Conservation (phyloP, 2,888 invertebrate genomes). For the Ochropleura plecta region DNA sequence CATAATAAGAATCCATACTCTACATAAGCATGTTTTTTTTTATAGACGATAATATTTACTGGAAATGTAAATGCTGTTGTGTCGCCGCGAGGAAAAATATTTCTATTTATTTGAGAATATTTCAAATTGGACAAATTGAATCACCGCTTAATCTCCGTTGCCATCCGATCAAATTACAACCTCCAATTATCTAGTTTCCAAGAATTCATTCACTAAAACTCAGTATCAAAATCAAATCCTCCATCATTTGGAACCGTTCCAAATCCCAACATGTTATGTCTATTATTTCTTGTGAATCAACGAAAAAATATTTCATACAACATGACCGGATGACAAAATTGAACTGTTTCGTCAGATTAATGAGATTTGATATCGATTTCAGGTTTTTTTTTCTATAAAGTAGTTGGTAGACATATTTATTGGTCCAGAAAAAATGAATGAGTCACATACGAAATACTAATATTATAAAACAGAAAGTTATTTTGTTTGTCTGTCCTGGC, state of each 20-base stretch:
- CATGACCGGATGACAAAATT: constrained; percentile 54
- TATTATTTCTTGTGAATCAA: constrained; percentile 54
- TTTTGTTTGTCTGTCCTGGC: neutral
- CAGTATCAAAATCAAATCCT: constrained; percentile 47
- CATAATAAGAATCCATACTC: too few species aligned
- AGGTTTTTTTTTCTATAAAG: constrained; percentile 31
- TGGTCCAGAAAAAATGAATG: constrained; percentile 27
- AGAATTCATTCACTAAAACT: constrained; percentile 51
- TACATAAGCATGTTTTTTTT: too few species aligned
- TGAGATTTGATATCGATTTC: constrained; percentile 53
- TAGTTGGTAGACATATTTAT: constrained; percentile 33
- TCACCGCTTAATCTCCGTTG: constrained; percentile 1
- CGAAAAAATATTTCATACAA: constrained; percentile 50
- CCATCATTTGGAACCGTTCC: constrained; percentile 46
- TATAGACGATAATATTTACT: too few species aligned
- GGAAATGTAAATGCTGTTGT: too few species aligned
- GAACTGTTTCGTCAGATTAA: constrained; percentile 49
- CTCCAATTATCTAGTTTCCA: constrained; percentile 26
- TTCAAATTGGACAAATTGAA: neutral
- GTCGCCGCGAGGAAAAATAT: neutral
- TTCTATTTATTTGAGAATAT: neutral
- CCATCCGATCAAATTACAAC: constrained; percentile 50
- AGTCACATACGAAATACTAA: constrained; percentile 24
- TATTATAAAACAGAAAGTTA: neutral
- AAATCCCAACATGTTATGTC: constrained; percentile 36